Percentiles rank a stretch among this genome's conserved stretches.
Evolutionary conservation across 2,888 invertebrate genomes (phyloP).

Genomic region (Dermolepida albohirtum): DNA sequence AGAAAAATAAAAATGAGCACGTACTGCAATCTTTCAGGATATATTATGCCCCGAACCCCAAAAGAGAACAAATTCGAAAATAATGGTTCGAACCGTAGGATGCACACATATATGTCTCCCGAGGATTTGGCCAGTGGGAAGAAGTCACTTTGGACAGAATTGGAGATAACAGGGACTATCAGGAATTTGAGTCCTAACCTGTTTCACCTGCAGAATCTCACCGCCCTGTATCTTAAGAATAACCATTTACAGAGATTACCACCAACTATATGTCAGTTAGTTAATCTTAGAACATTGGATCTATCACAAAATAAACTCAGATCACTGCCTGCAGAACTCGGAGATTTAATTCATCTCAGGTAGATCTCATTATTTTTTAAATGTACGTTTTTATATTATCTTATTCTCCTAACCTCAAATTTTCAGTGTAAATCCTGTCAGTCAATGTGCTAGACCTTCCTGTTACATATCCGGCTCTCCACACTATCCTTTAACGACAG

Average conservation of each 20-base stretch:
- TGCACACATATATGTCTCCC: constrained; percentile 91
- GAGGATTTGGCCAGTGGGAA: constrained; percentile 94
- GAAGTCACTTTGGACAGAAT: constrained; percentile 87
- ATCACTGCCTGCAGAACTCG: constrained; percentile 94
- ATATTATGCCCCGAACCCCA: constrained; percentile 70
- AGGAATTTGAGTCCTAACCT: constrained; percentile 92
- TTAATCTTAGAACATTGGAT: constrained; percentile 89
- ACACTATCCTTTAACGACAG: constrained; percentile 40
- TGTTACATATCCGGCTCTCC: constrained; percentile 42
- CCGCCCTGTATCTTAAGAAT: constrained; percentile 95
- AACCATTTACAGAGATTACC: constrained; percentile 94
- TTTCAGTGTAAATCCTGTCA: constrained; percentile 44
- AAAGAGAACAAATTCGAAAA: constrained; percentile 89
- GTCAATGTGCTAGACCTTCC: constrained; percentile 42
- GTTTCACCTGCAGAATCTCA: constrained; percentile 92
- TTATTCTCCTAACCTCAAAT: constrained; percentile 9
- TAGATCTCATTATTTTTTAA: constrained; percentile 57
- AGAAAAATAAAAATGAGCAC: constrained; percentile 38
- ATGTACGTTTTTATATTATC: constrained; percentile 19
- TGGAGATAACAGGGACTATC: constrained; percentile 89
- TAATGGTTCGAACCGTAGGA: constrained; percentile 77
- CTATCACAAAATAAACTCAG: constrained; percentile 95
- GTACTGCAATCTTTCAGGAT: constrained; percentile 58
- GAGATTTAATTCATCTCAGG: constrained; percentile 95
- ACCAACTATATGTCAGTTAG: constrained; percentile 87